phyloP scores from a whole-genome alignment of 1,140 invertebrate genomes.

The Drosophila sproati region DNA sequence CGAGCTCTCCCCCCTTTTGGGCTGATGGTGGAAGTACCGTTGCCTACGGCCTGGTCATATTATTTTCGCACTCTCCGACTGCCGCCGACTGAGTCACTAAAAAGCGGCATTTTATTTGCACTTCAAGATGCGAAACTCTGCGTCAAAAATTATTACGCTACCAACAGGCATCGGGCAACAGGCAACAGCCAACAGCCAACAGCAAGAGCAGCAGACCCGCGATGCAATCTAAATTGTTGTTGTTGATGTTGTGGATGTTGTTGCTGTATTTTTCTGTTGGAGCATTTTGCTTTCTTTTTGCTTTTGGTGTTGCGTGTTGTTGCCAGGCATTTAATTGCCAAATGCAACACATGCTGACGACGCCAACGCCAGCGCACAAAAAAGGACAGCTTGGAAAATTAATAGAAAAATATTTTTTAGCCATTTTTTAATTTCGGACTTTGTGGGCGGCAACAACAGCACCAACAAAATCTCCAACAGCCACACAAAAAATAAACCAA shows the following conservation, averaged over 20 bases:
- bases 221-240: constrained; percentile 48
- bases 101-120: constrained; percentile 75
- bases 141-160: constrained; percentile 69
- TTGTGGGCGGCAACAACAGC: constrained; percentile 58
- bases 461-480: background rate
- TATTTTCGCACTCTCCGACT: constrained; percentile 64
- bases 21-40: constrained; percentile 30
- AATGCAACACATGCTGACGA: constrained; percentile 57
- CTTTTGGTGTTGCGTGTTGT: constrained; percentile 31
- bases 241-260: constrained; percentile 18
- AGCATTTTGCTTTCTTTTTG: constrained; percentile 54
- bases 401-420: constrained; percentile 73
- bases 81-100: constrained; percentile 70
- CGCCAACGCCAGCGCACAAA: constrained; percentile 55
- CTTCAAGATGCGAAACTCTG: constrained; percentile 63
- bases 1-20: constrained; percentile 4
- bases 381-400: constrained; percentile 62
- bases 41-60: constrained; percentile 56
- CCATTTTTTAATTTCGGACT: constrained; percentile 71
- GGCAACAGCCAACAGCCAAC: constrained; percentile 26
- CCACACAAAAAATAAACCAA: constrained; percentile 9
- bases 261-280: background rate
- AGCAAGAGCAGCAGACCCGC: constrained; percentile 7
- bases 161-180: constrained; percentile 31
- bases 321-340: constrained; percentile 70